Evolutionary conservation across 2,888 invertebrate genomes (phyloP).

Genomic region (Leptura quadrifasciata): DNA sequence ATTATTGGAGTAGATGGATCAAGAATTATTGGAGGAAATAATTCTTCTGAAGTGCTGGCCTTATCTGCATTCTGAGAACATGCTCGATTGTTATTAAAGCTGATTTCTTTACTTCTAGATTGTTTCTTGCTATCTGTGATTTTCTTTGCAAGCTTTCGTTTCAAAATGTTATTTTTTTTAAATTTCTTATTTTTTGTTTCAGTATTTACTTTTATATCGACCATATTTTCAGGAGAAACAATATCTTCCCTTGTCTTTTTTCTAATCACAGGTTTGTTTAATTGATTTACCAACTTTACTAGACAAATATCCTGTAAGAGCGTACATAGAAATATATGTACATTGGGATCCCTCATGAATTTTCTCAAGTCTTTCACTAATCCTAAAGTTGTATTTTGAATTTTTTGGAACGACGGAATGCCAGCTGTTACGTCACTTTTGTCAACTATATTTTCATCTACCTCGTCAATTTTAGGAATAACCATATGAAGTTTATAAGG

Average conservation of each 20-base stretch:
- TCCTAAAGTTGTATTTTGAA: conserved; percentile 41
- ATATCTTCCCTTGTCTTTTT: conserved; percentile 10
- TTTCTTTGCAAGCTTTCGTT: conserved; percentile 31
- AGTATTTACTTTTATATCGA: background rate
- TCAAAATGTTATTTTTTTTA: conserved; percentile 9
- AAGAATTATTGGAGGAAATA: background rate
- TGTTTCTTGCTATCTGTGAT: conserved; percentile 1
- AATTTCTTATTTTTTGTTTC: conserved; percentile 24
- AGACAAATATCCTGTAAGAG: conserved; percentile 62
- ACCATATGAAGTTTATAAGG: background rate
- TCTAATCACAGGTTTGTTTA: conserved; percentile 49
- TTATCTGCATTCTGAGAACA: background rate
- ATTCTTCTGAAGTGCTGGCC: background rate
- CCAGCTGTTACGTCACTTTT: background rate
- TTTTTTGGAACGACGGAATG: conserved; percentile 1
- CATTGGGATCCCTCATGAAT: conserved; percentile 52
- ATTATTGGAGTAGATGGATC: background rate
- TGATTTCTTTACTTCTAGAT: background rate
- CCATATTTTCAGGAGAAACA: background rate
- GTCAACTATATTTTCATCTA: background rate
- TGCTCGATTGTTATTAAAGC: background rate
- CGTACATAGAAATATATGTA: conserved; percentile 60
- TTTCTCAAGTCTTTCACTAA: conserved; percentile 44
- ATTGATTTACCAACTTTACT: conserved; percentile 59
- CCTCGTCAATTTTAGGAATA: background rate